Evolutionary conservation across 2,888 invertebrate species (phyloP).

Genomic region (Octodonta nipae): DNA sequence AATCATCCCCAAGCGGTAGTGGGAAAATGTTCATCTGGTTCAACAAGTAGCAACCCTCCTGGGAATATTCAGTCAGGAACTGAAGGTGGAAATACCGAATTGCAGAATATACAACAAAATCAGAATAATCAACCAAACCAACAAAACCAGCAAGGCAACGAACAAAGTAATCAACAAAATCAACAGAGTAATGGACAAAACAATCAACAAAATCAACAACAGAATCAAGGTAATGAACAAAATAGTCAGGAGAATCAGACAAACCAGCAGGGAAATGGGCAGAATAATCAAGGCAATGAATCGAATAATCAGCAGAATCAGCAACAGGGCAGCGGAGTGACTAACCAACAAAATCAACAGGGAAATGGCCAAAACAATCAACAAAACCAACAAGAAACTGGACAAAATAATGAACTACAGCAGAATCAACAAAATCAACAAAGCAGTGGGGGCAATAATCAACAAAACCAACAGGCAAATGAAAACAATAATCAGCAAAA

Average conservation of each 20-base stretch:
- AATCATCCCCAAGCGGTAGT: slow-evolving; percentile 53
- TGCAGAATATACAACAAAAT: slow-evolving; percentile 7
- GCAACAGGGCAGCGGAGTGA: slow-evolving; percentile 6
- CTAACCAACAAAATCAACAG: slow-evolving; percentile 10
- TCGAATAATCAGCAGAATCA: slow-evolving; percentile 5
- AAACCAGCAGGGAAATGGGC: slow-evolving; percentile 8
- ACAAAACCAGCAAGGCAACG: slow-evolving; percentile 11
- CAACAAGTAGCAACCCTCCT: slow-evolving; percentile 13
- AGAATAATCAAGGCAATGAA: slow-evolving; percentile 4
- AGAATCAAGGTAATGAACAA: slow-evolving; percentile 12
- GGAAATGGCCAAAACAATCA: slow-evolving; percentile 7
- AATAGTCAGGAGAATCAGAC: not conserved
- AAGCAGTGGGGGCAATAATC: slow-evolving; percentile 6
- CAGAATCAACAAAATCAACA: slow-evolving; percentile 11
- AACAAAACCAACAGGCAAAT: slow-evolving; percentile 6
- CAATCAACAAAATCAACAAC: too few species aligned
- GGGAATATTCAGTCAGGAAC: slow-evolving; percentile 10
- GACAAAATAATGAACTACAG: too few species aligned
- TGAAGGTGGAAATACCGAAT: slow-evolving; percentile 6
- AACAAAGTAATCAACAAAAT: slow-evolving; percentile 9
- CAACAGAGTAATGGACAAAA: slow-evolving; percentile 11
- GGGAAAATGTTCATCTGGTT: slow-evolving; percentile 18
- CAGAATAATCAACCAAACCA: slow-evolving; percentile 9
- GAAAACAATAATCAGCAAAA: too few species aligned
- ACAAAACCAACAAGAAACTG: slow-evolving; percentile 7